A percentile compares a stretch with the other conserved stretches of the same genome.
phyloP scores from a whole-genome alignment of 2,888 invertebrate species.

The Platycnemis pennipes region DNA sequence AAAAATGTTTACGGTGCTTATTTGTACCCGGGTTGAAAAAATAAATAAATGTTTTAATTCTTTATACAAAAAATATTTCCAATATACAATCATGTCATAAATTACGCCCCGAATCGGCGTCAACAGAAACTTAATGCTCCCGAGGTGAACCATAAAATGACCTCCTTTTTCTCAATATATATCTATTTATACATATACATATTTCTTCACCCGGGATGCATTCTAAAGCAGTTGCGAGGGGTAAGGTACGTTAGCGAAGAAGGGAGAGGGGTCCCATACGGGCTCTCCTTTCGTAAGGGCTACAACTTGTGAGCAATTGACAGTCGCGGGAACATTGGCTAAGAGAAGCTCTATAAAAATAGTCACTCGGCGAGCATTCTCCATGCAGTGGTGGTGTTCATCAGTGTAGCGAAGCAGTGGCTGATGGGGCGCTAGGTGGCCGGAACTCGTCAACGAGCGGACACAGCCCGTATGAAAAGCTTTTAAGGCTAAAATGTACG shows the following conservation, averaged over 20 bases:
- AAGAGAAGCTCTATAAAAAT: background rate
- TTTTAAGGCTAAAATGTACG: background rate
- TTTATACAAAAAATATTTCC: slow-evolving; percentile 65
- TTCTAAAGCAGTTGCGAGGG: background rate
- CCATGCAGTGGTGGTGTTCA: background rate
- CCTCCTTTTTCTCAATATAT: background rate
- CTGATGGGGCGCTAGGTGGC: background rate
- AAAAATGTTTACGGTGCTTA: slow-evolving; percentile 20
- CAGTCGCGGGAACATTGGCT: background rate
- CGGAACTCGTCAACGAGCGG: background rate
- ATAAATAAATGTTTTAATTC: slow-evolving; percentile 54
- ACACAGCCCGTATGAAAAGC: background rate
- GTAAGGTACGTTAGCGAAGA: background rate
- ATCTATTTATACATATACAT: background rate
- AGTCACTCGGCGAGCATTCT: background rate
- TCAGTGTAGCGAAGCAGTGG: background rate
- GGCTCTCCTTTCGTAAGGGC: background rate
- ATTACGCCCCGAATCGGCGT: background rate
- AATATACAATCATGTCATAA: slow-evolving; percentile 21
- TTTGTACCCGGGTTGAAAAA: slow-evolving; percentile 41
- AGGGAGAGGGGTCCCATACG: background rate
- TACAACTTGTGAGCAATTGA: slow-evolving; percentile 2
- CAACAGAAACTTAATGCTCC: background rate
- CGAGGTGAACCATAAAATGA: background rate
- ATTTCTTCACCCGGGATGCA: slow-evolving; percentile 19